A percentile compares a stretch with the other conserved stretches of the same genome.
Evolutionary conservation across 1,140 invertebrate species (phyloP).

Genomic region (Metopolophium dirhodum): DNA sequence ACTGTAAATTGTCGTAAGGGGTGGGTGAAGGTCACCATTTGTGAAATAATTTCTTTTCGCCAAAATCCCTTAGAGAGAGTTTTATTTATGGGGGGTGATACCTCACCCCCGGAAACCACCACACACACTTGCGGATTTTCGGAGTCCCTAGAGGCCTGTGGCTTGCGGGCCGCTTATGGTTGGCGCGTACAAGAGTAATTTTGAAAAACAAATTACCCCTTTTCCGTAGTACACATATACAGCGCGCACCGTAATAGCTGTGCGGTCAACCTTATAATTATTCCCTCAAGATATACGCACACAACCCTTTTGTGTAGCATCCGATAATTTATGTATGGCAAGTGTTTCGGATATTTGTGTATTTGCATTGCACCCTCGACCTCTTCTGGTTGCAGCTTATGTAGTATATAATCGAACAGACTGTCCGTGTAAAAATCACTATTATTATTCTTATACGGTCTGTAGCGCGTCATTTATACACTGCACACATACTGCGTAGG

Average conservation of each 20-base stretch:
- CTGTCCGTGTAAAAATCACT: slow-evolving; percentile 37
- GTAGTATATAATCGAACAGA: not conserved
- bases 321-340: slow-evolving; percentile 53
- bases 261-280: slow-evolving; percentile 57
- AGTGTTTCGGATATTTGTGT: slow-evolving; percentile 39
- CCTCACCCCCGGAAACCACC: not conserved
- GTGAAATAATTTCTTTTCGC: slow-evolving; percentile 51
- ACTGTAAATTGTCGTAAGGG: slow-evolving; percentile 3
- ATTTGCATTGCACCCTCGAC: slow-evolving; percentile 13
- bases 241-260: slow-evolving; percentile 35
- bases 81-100: slow-evolving; percentile 45
- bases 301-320: slow-evolving; percentile 51
- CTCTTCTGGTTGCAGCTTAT: not conserved
- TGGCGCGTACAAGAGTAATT: slow-evolving; percentile 44
- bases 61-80: slow-evolving; percentile 42
- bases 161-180: slow-evolving; percentile 35
- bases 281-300: slow-evolving; percentile 46
- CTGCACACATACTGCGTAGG: not conserved
- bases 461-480: not conserved
- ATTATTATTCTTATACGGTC: not conserved
- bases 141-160: slow-evolving; percentile 1
- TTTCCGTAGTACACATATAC: not conserved
- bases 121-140: slow-evolving; percentile 15
- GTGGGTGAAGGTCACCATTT: slow-evolving; percentile 45
- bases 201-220: slow-evolving; percentile 56